Conservation (phyloP, 2,797 vertebrate species). For the Darevskia nairensis region DNA sequence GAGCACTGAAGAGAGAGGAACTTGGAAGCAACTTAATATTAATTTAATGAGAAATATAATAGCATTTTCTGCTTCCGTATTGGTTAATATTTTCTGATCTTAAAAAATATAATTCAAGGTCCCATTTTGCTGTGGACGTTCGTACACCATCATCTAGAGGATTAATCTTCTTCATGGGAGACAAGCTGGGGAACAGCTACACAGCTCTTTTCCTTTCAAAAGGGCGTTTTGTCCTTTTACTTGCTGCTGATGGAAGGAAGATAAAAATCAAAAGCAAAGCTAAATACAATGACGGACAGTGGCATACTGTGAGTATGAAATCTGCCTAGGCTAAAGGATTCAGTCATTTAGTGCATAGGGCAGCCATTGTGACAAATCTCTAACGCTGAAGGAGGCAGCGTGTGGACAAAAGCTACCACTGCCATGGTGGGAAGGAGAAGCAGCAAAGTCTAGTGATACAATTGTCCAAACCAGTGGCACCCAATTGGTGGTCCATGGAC, state of each 20-base stretch:
- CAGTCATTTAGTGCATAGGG: neutral
- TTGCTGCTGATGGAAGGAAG: conserved; percentile 76
- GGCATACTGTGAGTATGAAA: conserved; percentile 88
- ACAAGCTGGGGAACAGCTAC: conserved; percentile 79
- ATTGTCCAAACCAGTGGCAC: neutral
- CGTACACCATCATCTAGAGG: conserved; percentile 84
- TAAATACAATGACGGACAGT: conserved; percentile 90
- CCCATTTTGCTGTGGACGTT: conserved; percentile 88
- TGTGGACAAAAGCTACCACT: neutral
- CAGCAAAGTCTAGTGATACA: neutral
- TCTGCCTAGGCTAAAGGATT: neutral
- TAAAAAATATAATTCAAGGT: conserved; percentile 72
- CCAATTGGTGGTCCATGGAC: no score
- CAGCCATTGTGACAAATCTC: neutral
- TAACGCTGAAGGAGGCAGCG: neutral
- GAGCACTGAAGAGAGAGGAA: neutral
- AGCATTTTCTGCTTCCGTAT: neutral
- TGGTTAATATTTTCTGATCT: neutral
- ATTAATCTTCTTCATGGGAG: conserved; percentile 84
- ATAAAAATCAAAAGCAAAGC: conserved; percentile 87
- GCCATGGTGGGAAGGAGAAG: neutral
- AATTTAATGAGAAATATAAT: neutral
- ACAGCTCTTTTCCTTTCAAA: conserved; percentile 89
- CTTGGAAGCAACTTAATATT: neutral
- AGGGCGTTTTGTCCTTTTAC: conserved; percentile 86